Evolutionary conservation across 2,113 vertebrate genomes (phyloP).

Genomic region (Fulmarus glacialis): DNA sequence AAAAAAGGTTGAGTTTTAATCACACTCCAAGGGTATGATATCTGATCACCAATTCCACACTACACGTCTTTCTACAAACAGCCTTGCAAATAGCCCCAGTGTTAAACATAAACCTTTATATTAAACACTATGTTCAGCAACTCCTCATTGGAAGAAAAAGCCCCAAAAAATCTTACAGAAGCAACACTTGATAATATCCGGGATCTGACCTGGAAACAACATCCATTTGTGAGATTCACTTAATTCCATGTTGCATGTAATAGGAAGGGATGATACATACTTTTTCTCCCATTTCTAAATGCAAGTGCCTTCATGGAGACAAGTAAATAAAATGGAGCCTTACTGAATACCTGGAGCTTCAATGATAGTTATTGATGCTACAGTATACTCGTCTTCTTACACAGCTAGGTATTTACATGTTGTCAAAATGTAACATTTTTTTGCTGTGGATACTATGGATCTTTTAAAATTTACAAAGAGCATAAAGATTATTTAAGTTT

Average conservation of each 20-base stretch:
- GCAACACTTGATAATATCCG: not conserved
- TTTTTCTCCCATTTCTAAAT: not conserved
- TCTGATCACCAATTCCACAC: conserved; percentile 33
- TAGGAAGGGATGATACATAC: not conserved
- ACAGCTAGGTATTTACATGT: not conserved
- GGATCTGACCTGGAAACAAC: not conserved
- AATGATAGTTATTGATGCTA: not conserved
- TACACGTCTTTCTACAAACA: conserved; percentile 34
- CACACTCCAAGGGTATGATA: conserved; percentile 28
- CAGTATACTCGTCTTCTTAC: not conserved
- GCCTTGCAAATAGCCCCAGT: conserved; percentile 23
- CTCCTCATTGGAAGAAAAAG: not conserved
- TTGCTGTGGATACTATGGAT: not conserved
- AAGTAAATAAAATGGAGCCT: not conserved
- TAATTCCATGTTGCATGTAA: not conserved
- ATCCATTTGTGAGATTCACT: not conserved
- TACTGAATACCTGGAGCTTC: not conserved
- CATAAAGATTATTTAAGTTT: not conserved
- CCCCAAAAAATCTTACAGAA: not conserved
- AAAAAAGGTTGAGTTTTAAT: conserved; percentile 54
- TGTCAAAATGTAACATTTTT: not conserved
- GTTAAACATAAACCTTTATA: conserved; percentile 51
- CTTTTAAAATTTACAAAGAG: not conserved
- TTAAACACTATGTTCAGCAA: not conserved
- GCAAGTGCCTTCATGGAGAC: not conserved